Evolutionary conservation across 2,113 vertebrate species (phyloP).

Genomic region (Barbus barbus): DNA sequence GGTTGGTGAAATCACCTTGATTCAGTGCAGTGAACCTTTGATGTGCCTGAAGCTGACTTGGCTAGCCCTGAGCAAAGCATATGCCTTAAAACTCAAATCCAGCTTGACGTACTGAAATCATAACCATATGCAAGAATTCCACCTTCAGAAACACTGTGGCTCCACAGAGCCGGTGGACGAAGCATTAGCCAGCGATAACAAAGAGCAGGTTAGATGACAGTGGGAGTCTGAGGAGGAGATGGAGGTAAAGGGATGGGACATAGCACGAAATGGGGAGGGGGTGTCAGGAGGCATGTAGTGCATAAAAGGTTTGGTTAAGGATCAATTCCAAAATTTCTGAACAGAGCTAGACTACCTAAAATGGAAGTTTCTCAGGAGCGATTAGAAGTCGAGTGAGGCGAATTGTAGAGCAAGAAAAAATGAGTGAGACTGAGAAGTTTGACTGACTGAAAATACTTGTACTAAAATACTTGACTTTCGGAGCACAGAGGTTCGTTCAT

Average conservation of each 20-base stretch:
- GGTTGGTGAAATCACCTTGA: slow-evolving; percentile 90
- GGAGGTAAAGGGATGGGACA: slow-evolving; percentile 65
- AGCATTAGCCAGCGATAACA: slow-evolving; percentile 96
- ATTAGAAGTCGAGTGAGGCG: slow-evolving; percentile 72
- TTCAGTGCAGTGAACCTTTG: slow-evolving; percentile 93
- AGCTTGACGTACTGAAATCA: slow-evolving; percentile 95
- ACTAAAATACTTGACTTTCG: not conserved
- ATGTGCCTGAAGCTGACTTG: slow-evolving; percentile 88
- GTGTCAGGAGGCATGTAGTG: slow-evolving; percentile 52
- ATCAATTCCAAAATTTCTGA: slow-evolving; percentile 80
- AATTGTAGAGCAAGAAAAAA: slow-evolving; percentile 37
- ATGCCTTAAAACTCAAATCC: slow-evolving; percentile 78
- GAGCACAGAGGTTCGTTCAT: not conserved
- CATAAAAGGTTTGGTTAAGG: slow-evolving; percentile 67
- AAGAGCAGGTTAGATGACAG: slow-evolving; percentile 93
- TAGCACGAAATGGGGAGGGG: slow-evolving; percentile 51
- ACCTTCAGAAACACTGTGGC: slow-evolving; percentile 80
- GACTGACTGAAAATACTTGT: slow-evolving; percentile 45
- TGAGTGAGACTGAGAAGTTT: slow-evolving; percentile 65
- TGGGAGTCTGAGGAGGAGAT: slow-evolving; percentile 71
- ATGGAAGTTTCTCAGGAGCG: slow-evolving; percentile 88
- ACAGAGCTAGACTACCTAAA: slow-evolving; percentile 86
- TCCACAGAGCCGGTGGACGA: slow-evolving; percentile 85
- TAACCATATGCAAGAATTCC: slow-evolving; percentile 95
- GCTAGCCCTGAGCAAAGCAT: slow-evolving; percentile 87